A percentile compares a stretch with the other conserved stretches of the same genome.
These are phyloP conservation scores for Danionella cerebrum DNA, from an alignment of 2,113 vertebrate genomes.

Conservation along the genomic window DNA sequence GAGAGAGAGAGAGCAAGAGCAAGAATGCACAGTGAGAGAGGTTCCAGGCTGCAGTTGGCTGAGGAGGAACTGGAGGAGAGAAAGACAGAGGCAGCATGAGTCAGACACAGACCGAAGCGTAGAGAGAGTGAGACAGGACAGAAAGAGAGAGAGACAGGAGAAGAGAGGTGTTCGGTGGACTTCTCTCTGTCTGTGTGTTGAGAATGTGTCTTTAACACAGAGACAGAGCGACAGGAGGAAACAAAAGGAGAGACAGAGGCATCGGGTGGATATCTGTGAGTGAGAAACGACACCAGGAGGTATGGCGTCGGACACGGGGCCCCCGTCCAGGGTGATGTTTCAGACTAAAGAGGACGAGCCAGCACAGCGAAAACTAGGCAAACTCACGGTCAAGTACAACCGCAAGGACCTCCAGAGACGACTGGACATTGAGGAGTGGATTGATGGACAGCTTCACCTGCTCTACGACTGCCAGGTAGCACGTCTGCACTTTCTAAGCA, in stretches of 20 bases:
- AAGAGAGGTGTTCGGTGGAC: no score
- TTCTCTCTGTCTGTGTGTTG: not conserved
- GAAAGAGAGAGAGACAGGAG: no score
- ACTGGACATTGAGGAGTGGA: constrained; percentile 92
- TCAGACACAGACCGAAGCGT: not conserved
- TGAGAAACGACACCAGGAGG: no score
- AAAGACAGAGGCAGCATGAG: not conserved
- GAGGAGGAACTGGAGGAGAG: constrained; percentile 3
- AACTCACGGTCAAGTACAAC: constrained; percentile 93
- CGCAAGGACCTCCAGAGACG: constrained; percentile 87
- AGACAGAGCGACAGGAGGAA: not conserved
- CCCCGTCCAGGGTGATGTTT: constrained; percentile 81
- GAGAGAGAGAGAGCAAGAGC: constrained; percentile 10
- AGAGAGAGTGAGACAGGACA: not conserved
- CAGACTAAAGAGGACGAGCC: constrained; percentile 66
- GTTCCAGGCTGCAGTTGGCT: no score
- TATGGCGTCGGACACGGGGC: constrained; percentile 61
- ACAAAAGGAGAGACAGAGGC: constrained; percentile 20
- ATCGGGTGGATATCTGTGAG: no score
- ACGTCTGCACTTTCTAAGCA: no score
- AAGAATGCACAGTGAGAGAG: not conserved
- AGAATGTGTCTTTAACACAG: not conserved
- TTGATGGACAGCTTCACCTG: constrained; percentile 81
- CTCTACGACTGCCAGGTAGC: constrained; percentile 84
- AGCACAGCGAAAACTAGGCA: constrained; percentile 74